Conservation (phyloP, 2,888 invertebrate species). For the Hyppa rectilinea region DNA sequence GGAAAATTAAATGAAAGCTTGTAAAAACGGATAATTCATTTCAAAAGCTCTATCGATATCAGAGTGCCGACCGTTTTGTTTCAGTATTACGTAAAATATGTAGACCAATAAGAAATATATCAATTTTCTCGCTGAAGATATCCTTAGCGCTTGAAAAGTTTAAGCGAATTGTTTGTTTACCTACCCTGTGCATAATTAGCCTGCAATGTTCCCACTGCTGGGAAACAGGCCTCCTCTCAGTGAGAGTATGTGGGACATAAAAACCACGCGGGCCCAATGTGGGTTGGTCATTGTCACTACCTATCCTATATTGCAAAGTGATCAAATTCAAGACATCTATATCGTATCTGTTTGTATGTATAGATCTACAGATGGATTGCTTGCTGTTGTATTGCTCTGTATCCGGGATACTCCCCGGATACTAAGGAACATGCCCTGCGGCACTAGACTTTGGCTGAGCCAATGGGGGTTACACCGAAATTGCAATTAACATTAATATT, state of each 20-base stretch:
- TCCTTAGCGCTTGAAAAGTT: too few relatives aligned
- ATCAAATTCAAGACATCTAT: background rate
- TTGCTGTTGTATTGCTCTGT: slow-evolving; percentile 46
- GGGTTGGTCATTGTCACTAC: too few relatives aligned
- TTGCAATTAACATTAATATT: slow-evolving; percentile 41
- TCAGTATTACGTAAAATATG: background rate
- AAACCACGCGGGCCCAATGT: too few relatives aligned
- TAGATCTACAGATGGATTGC: slow-evolving; percentile 31
- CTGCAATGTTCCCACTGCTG: too few relatives aligned
- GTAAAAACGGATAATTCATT: too few relatives aligned
- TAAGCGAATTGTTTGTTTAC: background rate
- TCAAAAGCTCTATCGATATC: background rate
- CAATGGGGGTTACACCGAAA: slow-evolving; percentile 27
- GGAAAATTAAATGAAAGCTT: too few relatives aligned
- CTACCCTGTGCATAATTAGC: too few relatives aligned
- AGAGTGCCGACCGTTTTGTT: background rate
- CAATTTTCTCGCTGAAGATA: background rate
- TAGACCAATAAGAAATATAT: background rate
- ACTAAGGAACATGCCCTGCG: slow-evolving; percentile 54
- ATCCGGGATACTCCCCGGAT: slow-evolving; percentile 55
- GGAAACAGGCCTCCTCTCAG: too few relatives aligned
- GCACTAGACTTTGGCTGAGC: slow-evolving; percentile 49
- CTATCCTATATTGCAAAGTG: background rate
- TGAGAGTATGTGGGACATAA: too few relatives aligned
- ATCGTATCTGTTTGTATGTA: slow-evolving; percentile 8